Conservation (phyloP, 2,888 invertebrate genomes). For the Parnassius apollo region DNA sequence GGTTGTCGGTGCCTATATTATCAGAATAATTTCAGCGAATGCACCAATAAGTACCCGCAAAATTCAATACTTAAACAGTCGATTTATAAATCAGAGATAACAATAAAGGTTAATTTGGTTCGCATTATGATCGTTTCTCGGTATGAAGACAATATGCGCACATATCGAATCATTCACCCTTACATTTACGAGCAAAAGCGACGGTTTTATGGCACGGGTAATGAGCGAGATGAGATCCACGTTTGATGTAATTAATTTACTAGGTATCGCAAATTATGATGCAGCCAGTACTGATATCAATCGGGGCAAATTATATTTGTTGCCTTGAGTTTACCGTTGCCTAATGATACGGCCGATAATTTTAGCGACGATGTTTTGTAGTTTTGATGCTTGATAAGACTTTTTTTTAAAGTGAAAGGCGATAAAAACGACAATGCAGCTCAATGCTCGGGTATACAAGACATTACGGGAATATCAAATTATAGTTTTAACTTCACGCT, state of each 20-base stretch:
- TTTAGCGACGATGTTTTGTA: not conserved
- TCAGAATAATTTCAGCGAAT: slow-evolving; percentile 4
- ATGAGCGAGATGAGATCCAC: slow-evolving; percentile 40
- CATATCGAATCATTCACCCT: slow-evolving; percentile 68
- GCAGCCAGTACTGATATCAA: slow-evolving; percentile 18
- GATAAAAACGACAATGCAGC: too few relatives aligned
- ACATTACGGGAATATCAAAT: too few relatives aligned
- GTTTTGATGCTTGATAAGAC: not conserved
- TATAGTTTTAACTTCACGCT: too few relatives aligned
- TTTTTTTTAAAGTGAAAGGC: too few relatives aligned
- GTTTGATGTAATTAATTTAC: slow-evolving; percentile 46
- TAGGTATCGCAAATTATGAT: slow-evolving; percentile 27
- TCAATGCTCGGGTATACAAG: too few relatives aligned
- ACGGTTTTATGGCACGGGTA: slow-evolving; percentile 54
- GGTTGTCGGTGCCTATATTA: too few relatives aligned
- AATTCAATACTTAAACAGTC: slow-evolving; percentile 26
- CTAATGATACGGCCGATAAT: not conserved
- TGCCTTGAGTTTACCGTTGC: slow-evolving; percentile 12
- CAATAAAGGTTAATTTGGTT: slow-evolving; percentile 65
- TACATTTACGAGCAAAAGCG: slow-evolving; percentile 53
- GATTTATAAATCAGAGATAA: slow-evolving; percentile 38
- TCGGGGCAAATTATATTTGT: slow-evolving; percentile 24
- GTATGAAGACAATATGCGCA: slow-evolving; percentile 55
- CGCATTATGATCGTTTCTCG: slow-evolving; percentile 55
- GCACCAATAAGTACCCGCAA: slow-evolving; percentile 19